These are phyloP conservation scores for Gavialis gangeticus DNA, from an alignment of 2,113 vertebrate species.

Conservation along the genomic window DNA sequence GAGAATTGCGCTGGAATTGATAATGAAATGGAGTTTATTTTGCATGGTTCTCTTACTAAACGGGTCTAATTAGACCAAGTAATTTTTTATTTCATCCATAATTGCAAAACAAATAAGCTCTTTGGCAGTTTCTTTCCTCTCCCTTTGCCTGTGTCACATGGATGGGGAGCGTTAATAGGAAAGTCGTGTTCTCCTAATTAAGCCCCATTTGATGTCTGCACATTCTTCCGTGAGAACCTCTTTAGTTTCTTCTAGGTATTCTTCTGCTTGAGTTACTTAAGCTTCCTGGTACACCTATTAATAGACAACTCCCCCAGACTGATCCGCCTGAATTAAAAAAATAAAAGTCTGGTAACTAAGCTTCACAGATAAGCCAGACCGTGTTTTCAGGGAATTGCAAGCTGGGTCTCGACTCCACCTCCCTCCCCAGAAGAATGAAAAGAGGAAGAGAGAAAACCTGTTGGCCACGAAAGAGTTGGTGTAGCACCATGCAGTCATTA, in stretches of 20 bases:
- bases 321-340: neutral
- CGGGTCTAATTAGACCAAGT: conserved; percentile 76
- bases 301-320: conserved; percentile 43
- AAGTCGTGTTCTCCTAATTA: conserved; percentile 65
- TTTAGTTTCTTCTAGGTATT: conserved; percentile 27
- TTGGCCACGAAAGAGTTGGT: conserved; percentile 61
- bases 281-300: conserved; percentile 62
- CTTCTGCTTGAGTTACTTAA: conserved; percentile 48
- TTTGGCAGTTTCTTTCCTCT: conserved; percentile 34
- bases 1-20: conserved; percentile 34
- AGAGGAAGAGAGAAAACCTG: conserved; percentile 54
- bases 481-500: conserved; percentile 23
- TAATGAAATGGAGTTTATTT: conserved; percentile 71
- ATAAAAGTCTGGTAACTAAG: conserved; percentile 39
- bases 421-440: conserved; percentile 41
- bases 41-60: conserved; percentile 60
- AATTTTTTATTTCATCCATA: conserved; percentile 73
- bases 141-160: neutral
- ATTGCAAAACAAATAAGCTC: conserved; percentile 75
- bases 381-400: conserved; percentile 47
- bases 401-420: conserved; percentile 40
- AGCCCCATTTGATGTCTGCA: conserved; percentile 40
- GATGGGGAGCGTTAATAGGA: conserved; percentile 48
- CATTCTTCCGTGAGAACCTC: neutral
- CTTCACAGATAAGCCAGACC: conserved; percentile 71